Percentiles rank a stretch among this genome's conserved stretches.
These are phyloP conservation scores for Nomia melanderi DNA, from an alignment of 1,140 invertebrate genomes.

Conservation along the genomic window DNA sequence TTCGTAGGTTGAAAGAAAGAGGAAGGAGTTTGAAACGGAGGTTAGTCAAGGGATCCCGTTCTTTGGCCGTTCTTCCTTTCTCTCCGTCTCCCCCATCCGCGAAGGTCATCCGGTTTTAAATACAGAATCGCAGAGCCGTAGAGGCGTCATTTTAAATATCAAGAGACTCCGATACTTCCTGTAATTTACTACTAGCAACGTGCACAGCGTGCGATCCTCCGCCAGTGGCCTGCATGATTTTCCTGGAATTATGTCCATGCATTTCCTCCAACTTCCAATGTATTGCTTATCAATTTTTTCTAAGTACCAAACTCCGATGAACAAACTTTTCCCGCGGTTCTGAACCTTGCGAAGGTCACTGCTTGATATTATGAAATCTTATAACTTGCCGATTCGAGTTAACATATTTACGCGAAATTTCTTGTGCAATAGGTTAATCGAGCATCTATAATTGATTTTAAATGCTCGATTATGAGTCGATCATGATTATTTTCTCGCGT, in stretches of 20 bases:
- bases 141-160: constrained; percentile 46
- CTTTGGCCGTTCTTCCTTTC: constrained; percentile 39
- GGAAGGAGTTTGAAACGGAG: not conserved
- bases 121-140: constrained; percentile 53
- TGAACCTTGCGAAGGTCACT: not conserved
- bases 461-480: not conserved
- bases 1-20: not conserved
- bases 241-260: not conserved
- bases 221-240: not conserved
- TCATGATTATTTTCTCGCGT: not conserved
- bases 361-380: not conserved
- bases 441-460: not conserved
- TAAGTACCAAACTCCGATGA: not conserved
- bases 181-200: constrained; percentile 15
- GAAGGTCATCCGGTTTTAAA: constrained; percentile 66
- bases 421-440: not conserved
- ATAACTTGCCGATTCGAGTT: not conserved
- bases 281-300: not conserved
- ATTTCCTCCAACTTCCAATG: no score
- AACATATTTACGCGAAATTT: not conserved
- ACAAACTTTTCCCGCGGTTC: not conserved
- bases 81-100: constrained; percentile 38
- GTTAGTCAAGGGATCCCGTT: constrained; percentile 33
- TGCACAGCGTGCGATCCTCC: no score
- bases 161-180: constrained; percentile 42